These are phyloP conservation scores for Rhynchophorus ferrugineus DNA, from an alignment of 1,140 invertebrate genomes.

Conservation along the genomic window DNA sequence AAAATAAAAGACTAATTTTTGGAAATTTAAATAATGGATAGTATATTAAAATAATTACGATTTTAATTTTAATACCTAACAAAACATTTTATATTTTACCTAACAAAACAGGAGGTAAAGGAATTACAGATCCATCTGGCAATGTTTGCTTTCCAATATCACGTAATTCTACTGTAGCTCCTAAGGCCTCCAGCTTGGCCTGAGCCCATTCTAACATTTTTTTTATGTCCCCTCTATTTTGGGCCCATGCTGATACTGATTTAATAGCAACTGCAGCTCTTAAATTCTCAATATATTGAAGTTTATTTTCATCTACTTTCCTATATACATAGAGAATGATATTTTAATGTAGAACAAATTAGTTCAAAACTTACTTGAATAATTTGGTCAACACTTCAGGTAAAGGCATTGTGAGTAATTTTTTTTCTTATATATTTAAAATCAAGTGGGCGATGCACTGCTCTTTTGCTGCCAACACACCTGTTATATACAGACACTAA, in stretches of 20 bases:
- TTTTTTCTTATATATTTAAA: no score
- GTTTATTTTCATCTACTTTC: constrained; percentile 69
- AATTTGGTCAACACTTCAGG: not conserved
- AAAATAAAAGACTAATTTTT: no score
- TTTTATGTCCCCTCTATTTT: constrained; percentile 65
- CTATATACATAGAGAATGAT: constrained; percentile 40
- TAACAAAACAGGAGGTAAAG: constrained; percentile 82
- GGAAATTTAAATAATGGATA: no score
- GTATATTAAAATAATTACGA: not conserved
- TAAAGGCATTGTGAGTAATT: no score
- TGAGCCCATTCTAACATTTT: constrained; percentile 80
- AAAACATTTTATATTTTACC: constrained; percentile 47
- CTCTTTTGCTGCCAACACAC: no score
- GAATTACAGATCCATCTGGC: constrained; percentile 62
- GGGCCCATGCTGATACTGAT: constrained; percentile 86
- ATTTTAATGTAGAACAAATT: not conserved
- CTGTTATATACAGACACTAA: no score
- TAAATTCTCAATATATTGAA: constrained; percentile 72
- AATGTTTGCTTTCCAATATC: constrained; percentile 78
- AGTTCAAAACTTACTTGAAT: constrained; percentile 1
- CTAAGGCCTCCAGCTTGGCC: constrained; percentile 65
- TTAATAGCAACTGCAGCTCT: constrained; percentile 86
- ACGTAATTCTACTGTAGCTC: constrained; percentile 65
- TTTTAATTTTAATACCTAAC: not conserved
- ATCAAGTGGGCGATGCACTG: no score